These are phyloP conservation scores for Acanthacorydalis orientalis DNA, from an alignment of 2,888 invertebrate species.

Conservation along the genomic window DNA sequence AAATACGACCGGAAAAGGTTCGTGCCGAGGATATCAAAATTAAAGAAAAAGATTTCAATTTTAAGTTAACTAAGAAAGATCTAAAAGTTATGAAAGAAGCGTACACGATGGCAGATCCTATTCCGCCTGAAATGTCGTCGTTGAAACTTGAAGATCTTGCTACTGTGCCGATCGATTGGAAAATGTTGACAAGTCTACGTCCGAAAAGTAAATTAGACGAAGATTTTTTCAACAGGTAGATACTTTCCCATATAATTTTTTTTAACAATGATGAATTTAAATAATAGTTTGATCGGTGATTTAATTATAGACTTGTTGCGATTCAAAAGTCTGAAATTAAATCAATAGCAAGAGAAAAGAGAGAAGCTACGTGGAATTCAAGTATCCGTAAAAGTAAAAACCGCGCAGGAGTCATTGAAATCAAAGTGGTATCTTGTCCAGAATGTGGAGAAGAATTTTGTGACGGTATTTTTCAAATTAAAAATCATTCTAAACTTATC, in stretches of 20 bases:
- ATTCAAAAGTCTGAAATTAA: constrained; percentile 62
- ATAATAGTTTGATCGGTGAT: background rate
- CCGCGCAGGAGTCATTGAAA: constrained; percentile 66
- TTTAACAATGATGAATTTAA: background rate
- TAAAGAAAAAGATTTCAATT: constrained; percentile 55
- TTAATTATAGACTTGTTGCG: constrained; percentile 47
- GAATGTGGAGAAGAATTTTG: constrained; percentile 82
- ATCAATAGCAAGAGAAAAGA: constrained; percentile 53
- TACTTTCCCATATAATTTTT: background rate
- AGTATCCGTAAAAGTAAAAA: constrained; percentile 64
- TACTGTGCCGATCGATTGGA: constrained; percentile 78
- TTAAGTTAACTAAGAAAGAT: constrained; percentile 58
- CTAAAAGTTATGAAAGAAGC: constrained; percentile 43
- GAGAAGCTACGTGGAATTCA: constrained; percentile 44
- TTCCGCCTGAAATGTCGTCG: constrained; percentile 65
- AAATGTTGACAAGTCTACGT: constrained; percentile 76
- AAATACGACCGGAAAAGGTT: constrained; percentile 74
- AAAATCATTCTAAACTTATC: background rate
- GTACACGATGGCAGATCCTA: constrained; percentile 55
- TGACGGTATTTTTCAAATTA: constrained; percentile 31
- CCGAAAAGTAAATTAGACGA: constrained; percentile 74
- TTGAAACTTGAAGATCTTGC: constrained; percentile 62
- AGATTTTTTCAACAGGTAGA: constrained; percentile 65
- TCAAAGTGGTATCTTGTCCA: constrained; percentile 51
- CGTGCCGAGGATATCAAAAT: constrained; percentile 61